phyloP scores from a whole-genome alignment of 23 tunicate genomes.

The Clavelina lepadiformis region DNA sequence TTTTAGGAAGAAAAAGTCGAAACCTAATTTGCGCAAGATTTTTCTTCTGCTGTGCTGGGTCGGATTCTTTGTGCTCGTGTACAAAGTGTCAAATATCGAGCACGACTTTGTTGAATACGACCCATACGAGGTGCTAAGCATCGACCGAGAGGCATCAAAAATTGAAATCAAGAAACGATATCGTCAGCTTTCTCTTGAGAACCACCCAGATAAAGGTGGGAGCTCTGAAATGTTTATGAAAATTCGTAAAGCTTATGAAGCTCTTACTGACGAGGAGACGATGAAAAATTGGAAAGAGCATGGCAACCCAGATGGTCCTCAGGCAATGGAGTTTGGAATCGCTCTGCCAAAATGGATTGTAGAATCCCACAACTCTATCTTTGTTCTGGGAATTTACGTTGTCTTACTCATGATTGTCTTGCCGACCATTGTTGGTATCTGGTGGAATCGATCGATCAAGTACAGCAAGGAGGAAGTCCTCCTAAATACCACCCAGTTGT shows the following conservation, averaged over 20 bases:
- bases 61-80: slow-evolving; percentile 45
- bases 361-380: slow-evolving; percentile 79
- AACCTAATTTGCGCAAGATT: slow-evolving; percentile 72
- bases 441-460: slow-evolving; percentile 98
- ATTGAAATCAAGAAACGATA: slow-evolving; percentile 58
- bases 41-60: slow-evolving; percentile 71
- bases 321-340: slow-evolving; percentile 83
- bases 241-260: slow-evolving; percentile 89
- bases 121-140: slow-evolving; percentile 92
- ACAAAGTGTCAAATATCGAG: slow-evolving; percentile 71
- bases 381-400: slow-evolving; percentile 84
- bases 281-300: slow-evolving; percentile 79
- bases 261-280: slow-evolving; percentile 71
- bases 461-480: slow-evolving; percentile 96
- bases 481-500: slow-evolving; percentile 90
- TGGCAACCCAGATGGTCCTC: slow-evolving; percentile 95
- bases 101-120: slow-evolving; percentile 83
- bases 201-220: slow-evolving; percentile 97
- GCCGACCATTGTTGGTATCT: slow-evolving; percentile 85
- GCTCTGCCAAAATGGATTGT: slow-evolving; percentile 99
- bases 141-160: slow-evolving; percentile 50
- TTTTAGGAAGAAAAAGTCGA: slow-evolving; percentile 31
- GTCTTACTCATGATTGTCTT: slow-evolving; percentile 69
- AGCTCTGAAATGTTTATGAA: slow-evolving; percentile 70
- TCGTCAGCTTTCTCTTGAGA: slow-evolving; percentile 59